phyloP scores from a whole-genome alignment of 2,113 vertebrate genomes.

The Oryzias curvinotus region DNA sequence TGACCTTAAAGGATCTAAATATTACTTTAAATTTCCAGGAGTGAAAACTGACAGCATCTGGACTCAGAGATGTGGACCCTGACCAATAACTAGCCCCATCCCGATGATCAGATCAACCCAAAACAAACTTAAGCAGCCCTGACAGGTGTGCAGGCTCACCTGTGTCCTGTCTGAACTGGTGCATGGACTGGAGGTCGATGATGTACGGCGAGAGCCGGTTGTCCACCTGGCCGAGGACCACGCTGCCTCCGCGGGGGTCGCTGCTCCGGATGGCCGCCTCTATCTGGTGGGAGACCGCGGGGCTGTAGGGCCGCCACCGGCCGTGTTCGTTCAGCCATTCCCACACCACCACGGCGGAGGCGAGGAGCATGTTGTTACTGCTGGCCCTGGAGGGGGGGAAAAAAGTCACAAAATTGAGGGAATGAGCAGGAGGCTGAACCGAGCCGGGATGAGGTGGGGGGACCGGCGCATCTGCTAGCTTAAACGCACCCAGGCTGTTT shows the following conservation, averaged over 20 bases:
- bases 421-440: neutral
- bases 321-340: slow-evolving; percentile 94
- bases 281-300: slow-evolving; percentile 89
- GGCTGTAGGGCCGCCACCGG: slow-evolving; percentile 90
- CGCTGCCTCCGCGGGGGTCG: slow-evolving; percentile 86
- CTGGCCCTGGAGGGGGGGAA: slow-evolving; percentile 57
- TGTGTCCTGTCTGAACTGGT: slow-evolving; percentile 90
- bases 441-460: neutral
- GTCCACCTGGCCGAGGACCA: slow-evolving; percentile 90
- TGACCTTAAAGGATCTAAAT: no score
- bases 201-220: slow-evolving; percentile 85
- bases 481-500: neutral
- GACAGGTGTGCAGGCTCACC: slow-evolving; percentile 70
- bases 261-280: slow-evolving; percentile 85
- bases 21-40: no score
- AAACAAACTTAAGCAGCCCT: no score
- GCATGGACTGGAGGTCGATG: slow-evolving; percentile 90
- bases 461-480: neutral
- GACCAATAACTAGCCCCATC: no score
- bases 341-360: slow-evolving; percentile 90
- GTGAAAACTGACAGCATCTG: no score
- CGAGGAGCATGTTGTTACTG: slow-evolving; percentile 81
- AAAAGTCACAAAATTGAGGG: neutral
- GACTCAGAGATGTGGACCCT: no score
- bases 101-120: no score